Percentiles rank a stretch among this genome's conserved stretches.
phyloP scores from a whole-genome alignment of 2,888 invertebrate species.

The Tiliacea aurago region DNA sequence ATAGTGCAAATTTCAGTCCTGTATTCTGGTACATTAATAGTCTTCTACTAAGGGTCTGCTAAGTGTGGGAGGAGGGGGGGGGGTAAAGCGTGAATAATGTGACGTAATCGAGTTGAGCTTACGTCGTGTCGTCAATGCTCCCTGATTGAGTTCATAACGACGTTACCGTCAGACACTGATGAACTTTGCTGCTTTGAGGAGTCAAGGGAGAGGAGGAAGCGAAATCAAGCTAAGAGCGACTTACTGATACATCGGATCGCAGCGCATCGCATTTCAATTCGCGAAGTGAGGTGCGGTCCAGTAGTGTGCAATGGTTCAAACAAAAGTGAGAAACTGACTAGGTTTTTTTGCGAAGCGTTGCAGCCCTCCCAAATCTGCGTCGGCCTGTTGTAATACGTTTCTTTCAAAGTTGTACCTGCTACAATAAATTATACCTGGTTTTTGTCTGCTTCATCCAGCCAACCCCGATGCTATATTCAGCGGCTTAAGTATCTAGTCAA shows the following conservation, averaged over 20 bases:
- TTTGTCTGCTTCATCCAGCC: background rate
- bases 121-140: slow-evolving; percentile 85
- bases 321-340: too few relatives aligned
- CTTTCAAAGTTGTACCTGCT: background rate
- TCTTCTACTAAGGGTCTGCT: slow-evolving; percentile 47
- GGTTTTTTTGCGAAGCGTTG: too few relatives aligned
- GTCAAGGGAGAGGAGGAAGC: slow-evolving; percentile 58
- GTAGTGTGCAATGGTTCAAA: too few relatives aligned
- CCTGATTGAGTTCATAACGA: slow-evolving; percentile 88
- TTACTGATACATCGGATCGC: too few relatives aligned
- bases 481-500: background rate
- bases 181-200: slow-evolving; percentile 80
- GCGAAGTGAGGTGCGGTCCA: too few relatives aligned
- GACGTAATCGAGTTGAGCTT: slow-evolving; percentile 84
- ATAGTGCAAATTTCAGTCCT: slow-evolving; percentile 46
- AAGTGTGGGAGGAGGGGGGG: slow-evolving; percentile 39
- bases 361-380: too few relatives aligned
- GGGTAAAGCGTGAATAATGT: slow-evolving; percentile 81
- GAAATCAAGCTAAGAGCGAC: slow-evolving; percentile 12
- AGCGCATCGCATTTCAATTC: too few relatives aligned
- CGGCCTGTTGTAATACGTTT: background rate
- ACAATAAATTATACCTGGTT: background rate
- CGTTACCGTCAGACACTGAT: slow-evolving; percentile 85
- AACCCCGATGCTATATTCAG: background rate
- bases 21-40: slow-evolving; percentile 53